A percentile compares a stretch with the other conserved stretches of the same genome.
Evolutionary conservation across 2,888 invertebrate genomes (phyloP).

Genomic region (Lithophane leautieri): DNA sequence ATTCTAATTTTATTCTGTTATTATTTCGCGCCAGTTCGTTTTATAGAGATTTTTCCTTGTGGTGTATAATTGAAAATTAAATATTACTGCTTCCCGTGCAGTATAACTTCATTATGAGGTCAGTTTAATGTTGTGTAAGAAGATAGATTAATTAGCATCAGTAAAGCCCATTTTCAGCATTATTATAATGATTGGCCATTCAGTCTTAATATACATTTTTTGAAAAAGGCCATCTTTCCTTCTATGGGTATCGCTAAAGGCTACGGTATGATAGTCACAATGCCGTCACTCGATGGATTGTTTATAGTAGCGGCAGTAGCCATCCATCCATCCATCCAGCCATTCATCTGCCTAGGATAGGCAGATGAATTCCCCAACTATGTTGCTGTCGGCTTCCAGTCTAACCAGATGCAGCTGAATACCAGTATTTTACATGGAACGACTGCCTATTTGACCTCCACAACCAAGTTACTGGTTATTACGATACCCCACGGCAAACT

Average conservation of each 20-base stretch:
- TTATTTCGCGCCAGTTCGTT: constrained; percentile 23
- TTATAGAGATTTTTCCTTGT: constrained; percentile 44
- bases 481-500: too few species aligned
- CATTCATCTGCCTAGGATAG: too few species aligned
- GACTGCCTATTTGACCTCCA: too few species aligned
- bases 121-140: constrained; percentile 48
- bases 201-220: not conserved
- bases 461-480: too few species aligned
- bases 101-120: constrained; percentile 52
- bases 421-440: too few species aligned
- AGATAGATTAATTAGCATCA: constrained; percentile 45
- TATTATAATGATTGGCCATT: constrained; percentile 26
- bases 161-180: constrained; percentile 28
- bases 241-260: not conserved
- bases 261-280: too few species aligned
- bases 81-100: constrained; percentile 43
- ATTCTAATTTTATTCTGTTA: constrained; percentile 47
- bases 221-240: too few species aligned
- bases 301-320: not conserved
- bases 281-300: not conserved
- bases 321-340: too few species aligned
- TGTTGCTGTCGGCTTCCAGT: too few species aligned
- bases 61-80: constrained; percentile 52
- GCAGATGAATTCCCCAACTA: too few species aligned
- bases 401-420: too few species aligned